Evolutionary conservation across 2,113 vertebrate genomes (phyloP), one percentile per base, ranked within the genome.

Genomic region (Apteryx owenii): DNA sequence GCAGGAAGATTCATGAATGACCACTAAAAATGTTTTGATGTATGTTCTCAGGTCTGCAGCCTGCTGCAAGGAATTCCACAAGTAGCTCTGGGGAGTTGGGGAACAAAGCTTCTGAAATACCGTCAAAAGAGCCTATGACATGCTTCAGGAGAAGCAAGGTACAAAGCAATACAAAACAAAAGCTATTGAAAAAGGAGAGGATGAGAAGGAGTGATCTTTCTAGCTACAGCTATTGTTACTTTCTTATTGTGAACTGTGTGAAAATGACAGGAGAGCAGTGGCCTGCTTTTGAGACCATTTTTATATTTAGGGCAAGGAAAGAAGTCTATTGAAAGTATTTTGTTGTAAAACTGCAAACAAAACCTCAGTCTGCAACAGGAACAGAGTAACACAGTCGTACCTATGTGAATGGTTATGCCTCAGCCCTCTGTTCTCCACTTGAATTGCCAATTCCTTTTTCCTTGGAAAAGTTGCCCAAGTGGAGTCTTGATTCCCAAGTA

Each of bases 131-230:
- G 76, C 33, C 95, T 42, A 70, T n/a, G 8, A 98, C 98, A 89
- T 86, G 88, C 75, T 98, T 99, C 90, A 98, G 95, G 86, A 98
- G 98, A 94, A 98, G 97, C 95, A 99, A 98, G 98, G 98, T 99
- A 98, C 21, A 65, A n/a, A 79, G 78, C 3, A 25, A 58, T 26
- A 33, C 8, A 26, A 50, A 51, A 19, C 7, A 29, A 33, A 54
- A 80, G 42, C 25, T 44, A 16, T 8, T 40, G 70, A 38, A 69
- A 78, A 46, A 0, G 0, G 5, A 44, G 26, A 29, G 23, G 36
- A 31, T 46, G 54, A 46, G 78, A 51, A 53, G 21, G 18, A 50
- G 36, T 38, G 40, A n/a, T 51, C 5, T 4, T 58, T 64, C 14
- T 51, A 73, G 70, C 54, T 26, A 23, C 51, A 82, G 78, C 21